Percentiles rank a stretch among this genome's conserved stretches.
Conservation (phyloP, 2,888 invertebrate genomes). For the Meteorus colon region DNA sequence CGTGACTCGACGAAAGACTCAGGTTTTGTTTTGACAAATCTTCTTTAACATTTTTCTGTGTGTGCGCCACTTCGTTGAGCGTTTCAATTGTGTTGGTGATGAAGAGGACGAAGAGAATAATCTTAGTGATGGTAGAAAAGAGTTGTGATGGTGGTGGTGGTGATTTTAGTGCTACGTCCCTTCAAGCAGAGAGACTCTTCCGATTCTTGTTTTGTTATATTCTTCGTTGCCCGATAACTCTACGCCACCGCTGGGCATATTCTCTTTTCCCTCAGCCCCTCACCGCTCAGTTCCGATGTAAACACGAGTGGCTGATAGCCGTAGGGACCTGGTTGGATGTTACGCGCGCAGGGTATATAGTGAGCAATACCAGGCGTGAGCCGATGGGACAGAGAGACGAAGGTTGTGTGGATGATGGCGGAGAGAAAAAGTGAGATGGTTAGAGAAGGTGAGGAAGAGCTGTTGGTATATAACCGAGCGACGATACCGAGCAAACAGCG, state of each 20-base stretch:
- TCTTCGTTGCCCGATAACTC: conserved; percentile 30
- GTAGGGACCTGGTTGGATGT: conserved; percentile 54
- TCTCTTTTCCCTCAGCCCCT: conserved; percentile 52
- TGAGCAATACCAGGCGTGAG: conserved; percentile 31
- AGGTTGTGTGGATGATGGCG: conserved; percentile 39
- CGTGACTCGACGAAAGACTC: conserved; percentile 68
- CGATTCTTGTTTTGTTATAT: conserved; percentile 37
- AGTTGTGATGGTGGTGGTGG: not conserved
- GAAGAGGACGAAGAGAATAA: conserved; percentile 1
- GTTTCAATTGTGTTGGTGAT: not conserved
- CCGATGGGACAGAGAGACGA: conserved; percentile 36
- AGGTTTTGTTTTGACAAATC: conserved; percentile 70
- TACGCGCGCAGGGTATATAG: conserved; percentile 19
- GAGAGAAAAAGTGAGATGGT: conserved; percentile 43
- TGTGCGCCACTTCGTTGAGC: conserved; percentile 30
- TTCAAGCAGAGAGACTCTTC: conserved; percentile 13
- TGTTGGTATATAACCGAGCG: conserved; percentile 37
- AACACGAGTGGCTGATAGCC: conserved; percentile 71
- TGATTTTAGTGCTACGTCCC: not conserved
- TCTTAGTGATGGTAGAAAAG: not conserved
- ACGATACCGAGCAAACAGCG: conserved; percentile 42
- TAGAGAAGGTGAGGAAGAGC: conserved; percentile 42
- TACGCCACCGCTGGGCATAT: conserved; percentile 23
- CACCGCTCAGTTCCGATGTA: conserved; percentile 60
- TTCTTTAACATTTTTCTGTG: conserved; percentile 48